A percentile compares a stretch with the other conserved stretches of the same genome.
These are phyloP conservation scores for Onthophagus sagittarius DNA, from an alignment of 2,888 invertebrate species.

Conservation along the genomic window DNA sequence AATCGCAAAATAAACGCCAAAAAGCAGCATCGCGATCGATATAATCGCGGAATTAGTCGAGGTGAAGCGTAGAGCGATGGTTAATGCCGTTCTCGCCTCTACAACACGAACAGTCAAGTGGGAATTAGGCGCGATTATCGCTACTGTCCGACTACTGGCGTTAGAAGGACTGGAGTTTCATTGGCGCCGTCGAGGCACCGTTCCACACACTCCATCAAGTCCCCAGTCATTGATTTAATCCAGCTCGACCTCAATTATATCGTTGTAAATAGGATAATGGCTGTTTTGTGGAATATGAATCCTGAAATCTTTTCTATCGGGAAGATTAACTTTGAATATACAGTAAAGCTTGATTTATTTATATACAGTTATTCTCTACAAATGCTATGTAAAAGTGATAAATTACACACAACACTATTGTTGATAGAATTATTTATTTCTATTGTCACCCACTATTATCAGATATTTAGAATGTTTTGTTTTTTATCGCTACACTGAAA, in stretches of 20 bases:
- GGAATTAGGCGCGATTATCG: constrained; percentile 40
- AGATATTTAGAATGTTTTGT: too few species aligned
- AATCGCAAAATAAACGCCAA: constrained; percentile 8
- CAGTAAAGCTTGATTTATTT: too few species aligned
- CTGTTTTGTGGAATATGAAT: constrained; percentile 14
- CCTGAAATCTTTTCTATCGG: too few species aligned
- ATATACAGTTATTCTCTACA: too few species aligned
- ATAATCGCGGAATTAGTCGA: constrained; percentile 9
- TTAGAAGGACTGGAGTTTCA: constrained; percentile 23
- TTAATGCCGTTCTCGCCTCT: constrained; percentile 13
- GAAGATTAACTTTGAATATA: background rate
- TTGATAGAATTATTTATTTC: too few species aligned
- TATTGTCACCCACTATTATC: too few species aligned
- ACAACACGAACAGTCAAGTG: constrained; percentile 34
- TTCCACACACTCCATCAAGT: background rate
- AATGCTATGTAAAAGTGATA: too few species aligned
- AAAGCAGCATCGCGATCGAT: constrained; percentile 7
- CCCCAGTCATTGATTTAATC: constrained; percentile 37
- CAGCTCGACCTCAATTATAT: constrained; percentile 26
- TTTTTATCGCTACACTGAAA: too few species aligned
- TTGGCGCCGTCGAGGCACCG: background rate
- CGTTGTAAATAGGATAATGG: constrained; percentile 26
- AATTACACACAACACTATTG: too few species aligned
- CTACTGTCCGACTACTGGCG: constrained; percentile 35
- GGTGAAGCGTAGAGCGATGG: background rate